phyloP scores from a whole-genome alignment of 2,888 invertebrate genomes.

The Chrysodeixis includens region DNA sequence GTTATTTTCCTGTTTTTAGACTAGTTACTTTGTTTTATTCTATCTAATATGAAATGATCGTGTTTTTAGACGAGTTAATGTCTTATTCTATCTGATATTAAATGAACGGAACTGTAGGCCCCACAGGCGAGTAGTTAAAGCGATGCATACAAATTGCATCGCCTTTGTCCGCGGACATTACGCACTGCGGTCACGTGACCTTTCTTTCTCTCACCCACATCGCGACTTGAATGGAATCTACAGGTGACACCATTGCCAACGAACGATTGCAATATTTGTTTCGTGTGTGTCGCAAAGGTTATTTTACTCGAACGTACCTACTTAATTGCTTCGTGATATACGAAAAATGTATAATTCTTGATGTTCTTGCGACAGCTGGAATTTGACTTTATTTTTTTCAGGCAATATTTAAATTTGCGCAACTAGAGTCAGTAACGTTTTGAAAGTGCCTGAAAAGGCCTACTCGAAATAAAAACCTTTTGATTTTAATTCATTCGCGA shows the following conservation, averaged over 20 bases:
- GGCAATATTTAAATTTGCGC: too few species aligned
- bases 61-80: too few species aligned
- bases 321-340: not conserved
- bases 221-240: constrained; percentile 37
- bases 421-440: too few species aligned
- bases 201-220: constrained; percentile 40
- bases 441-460: too few species aligned
- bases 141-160: constrained; percentile 48
- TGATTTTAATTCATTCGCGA: too few species aligned
- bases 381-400: too few species aligned
- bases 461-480: too few species aligned
- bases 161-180: constrained; percentile 46
- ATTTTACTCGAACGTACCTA: not conserved
- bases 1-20: not conserved
- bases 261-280: constrained; percentile 10
- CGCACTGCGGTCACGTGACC: constrained; percentile 48
- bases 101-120: constrained; percentile 8
- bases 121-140: constrained; percentile 30
- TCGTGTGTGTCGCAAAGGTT: not conserved
- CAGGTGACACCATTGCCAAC: constrained; percentile 43
- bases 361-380: too few species aligned
- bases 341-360: not conserved
- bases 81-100: constrained; percentile 2
- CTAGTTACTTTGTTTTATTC: not conserved
- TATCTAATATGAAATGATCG: constrained; percentile 7